A percentile compares a stretch with the other conserved stretches of the same genome.
phyloP scores from a whole-genome alignment of 2,797 vertebrate species.

The Chiroxiphia lanceolata region DNA sequence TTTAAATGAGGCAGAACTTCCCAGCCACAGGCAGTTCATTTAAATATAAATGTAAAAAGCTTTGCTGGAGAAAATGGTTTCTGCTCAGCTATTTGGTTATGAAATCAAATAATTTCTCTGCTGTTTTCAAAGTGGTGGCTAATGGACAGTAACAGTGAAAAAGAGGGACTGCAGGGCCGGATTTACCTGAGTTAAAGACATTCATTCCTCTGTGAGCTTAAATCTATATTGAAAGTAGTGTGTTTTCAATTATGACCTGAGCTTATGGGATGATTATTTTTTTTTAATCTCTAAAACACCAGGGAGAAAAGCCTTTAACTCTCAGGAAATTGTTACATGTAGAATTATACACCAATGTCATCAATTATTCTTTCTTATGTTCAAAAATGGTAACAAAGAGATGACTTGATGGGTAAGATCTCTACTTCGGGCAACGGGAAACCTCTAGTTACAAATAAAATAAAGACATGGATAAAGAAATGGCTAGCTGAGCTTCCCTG shows the following conservation, averaged over 20 bases:
- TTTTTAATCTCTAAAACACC: background rate
- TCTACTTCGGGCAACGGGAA: slow-evolving; percentile 16
- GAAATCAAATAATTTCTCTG: slow-evolving; percentile 49
- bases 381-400: slow-evolving; percentile 40
- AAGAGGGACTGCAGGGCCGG: background rate
- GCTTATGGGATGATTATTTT: background rate
- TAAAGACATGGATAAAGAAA: background rate
- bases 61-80: slow-evolving; percentile 43
- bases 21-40: slow-evolving; percentile 48
- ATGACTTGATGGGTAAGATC: background rate
- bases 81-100: slow-evolving; percentile 57
- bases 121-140: slow-evolving; percentile 41
- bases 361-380: slow-evolving; percentile 37
- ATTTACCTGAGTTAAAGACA: slow-evolving; percentile 45
- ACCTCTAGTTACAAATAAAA: background rate
- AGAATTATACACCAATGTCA: slow-evolving; percentile 6
- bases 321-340: slow-evolving; percentile 39
- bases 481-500: background rate
- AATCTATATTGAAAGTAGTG: slow-evolving; percentile 33
- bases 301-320: slow-evolving; percentile 34
- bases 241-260: slow-evolving; percentile 49
- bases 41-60: slow-evolving; percentile 60
- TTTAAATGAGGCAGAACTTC: slow-evolving; percentile 62
- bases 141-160: background rate
- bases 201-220: slow-evolving; percentile 18